Base-by-base conservation (phyloP, 2,888 invertebrate species). In the Mechanitis messenoides region DNA sequence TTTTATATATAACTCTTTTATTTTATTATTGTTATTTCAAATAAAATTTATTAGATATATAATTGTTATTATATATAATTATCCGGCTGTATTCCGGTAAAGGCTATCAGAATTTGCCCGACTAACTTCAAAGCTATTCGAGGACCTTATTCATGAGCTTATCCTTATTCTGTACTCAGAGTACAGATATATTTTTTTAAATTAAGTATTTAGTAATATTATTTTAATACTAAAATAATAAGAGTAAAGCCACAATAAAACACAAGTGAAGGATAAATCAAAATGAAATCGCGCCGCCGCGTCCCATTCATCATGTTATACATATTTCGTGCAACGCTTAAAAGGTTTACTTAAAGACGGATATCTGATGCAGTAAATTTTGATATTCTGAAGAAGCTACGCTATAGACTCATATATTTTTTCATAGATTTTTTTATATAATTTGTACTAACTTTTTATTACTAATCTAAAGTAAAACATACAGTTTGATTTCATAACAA, bases 281-380 rank as follows among this genome's bases (percentile, higher is more conserved):
- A 50, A 50, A 50, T 50, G 28, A 31, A 50, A 50, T 50, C 31
- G 35, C 63, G 58, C 58, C 35, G 56, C 54, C 54, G 12, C 53
- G 58, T 61, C 63, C 58, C 61, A 66, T 66, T 64, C 66, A 66
- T 64, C 66, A 64, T 61, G 56, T 57, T 56, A 59, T 60, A 53
- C 59, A 66, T 59, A 63, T 61, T 63, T 63, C 59, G 65, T 58
- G 65, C 59, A 54, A 46, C 59, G 61, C 57, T 63, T 66, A 59
- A 66, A 65, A 59, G 56, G 59, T 63, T 63, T 57, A 62, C 60
- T 65, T 61, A 58, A 59, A 63, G 59, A 50, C 57, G 59, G 60
- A 61, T 61, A 59, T 55, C 55, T 58, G 61, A 66, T 60, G 60
- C 60, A 63, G 57, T 55, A 57, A 57, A 57, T 57, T 63, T 33